Conservation (phyloP, 2,797 vertebrate genomes). For the Myotis daubentonii region DNA sequence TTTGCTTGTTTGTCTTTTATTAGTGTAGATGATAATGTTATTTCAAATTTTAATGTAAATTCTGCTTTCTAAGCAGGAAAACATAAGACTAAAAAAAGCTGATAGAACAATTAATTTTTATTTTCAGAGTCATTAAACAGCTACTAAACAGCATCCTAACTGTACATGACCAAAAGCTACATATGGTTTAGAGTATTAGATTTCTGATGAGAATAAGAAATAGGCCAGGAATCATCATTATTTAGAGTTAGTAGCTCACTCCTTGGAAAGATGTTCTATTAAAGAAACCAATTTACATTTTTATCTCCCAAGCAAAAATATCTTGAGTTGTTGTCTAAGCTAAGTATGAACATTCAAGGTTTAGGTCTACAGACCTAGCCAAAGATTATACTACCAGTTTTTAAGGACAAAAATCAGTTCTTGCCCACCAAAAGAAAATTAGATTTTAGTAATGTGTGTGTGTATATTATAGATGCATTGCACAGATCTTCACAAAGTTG, state of each 20-base stretch:
- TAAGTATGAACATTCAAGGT: neutral
- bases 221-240: neutral
- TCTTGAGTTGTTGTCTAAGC: neutral
- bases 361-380: neutral
- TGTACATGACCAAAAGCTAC: neutral
- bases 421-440: constrained; percentile 2
- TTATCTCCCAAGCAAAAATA: constrained; percentile 12
- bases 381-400: constrained; percentile 7
- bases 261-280: neutral
- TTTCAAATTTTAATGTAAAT: constrained; percentile 38
- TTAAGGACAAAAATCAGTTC: neutral
- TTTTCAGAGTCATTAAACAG: constrained; percentile 1
- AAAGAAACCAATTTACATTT: constrained; percentile 24
- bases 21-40: neutral
- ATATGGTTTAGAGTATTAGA: neutral
- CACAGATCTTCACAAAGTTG: constrained; percentile 32
- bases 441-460: neutral
- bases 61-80: neutral
- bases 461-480: neutral
- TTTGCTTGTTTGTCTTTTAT: too few relatives aligned
- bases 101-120: constrained; percentile 35
- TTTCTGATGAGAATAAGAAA: neutral
- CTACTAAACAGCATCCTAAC: constrained; percentile 7
- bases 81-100: neutral
- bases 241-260: constrained; percentile 15